Conservation (phyloP, 2,888 invertebrate genomes). For the Blomia tropicalis region DNA sequence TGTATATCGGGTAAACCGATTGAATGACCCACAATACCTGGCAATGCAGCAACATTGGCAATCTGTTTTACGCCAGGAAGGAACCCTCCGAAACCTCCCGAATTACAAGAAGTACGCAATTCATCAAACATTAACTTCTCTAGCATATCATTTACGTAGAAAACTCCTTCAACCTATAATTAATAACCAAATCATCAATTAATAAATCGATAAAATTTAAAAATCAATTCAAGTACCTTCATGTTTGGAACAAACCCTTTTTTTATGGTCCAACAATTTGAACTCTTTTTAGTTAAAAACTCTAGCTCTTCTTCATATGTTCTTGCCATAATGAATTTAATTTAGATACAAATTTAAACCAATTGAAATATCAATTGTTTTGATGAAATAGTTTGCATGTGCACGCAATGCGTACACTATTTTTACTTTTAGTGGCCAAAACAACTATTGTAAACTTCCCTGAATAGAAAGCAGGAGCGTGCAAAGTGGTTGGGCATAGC, state of each 20-base stretch:
- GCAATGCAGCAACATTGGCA: conserved; percentile 93
- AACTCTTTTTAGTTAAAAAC: conserved; percentile 72
- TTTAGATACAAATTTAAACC: background rate
- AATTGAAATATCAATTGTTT: background rate
- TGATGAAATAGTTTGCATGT: background rate
- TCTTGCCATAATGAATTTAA: conserved; percentile 29
- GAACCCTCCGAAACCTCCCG: conserved; percentile 83
- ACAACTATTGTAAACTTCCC: no score
- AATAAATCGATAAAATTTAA: conserved; percentile 6
- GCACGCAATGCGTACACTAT: no score
- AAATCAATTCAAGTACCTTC: conserved; percentile 46
- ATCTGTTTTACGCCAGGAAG: conserved; percentile 97
- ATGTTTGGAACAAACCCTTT: conserved; percentile 98
- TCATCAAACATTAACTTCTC: conserved; percentile 96
- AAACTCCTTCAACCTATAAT: conserved; percentile 75
- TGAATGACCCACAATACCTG: conserved; percentile 83
- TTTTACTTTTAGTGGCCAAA: no score
- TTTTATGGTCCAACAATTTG: conserved; percentile 78
- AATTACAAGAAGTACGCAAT: conserved; percentile 68
- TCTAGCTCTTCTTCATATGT: conserved; percentile 77
- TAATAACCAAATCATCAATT: background rate
- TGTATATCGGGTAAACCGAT: conserved; percentile 92
- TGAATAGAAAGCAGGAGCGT: no score
- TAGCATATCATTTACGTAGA: conserved; percentile 79
- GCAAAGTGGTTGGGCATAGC: no score